Evolutionary conservation across 2,888 invertebrate species (phyloP), one percentile per base, ranked within the genome.

Genomic region (Hylaea fasciaria): DNA sequence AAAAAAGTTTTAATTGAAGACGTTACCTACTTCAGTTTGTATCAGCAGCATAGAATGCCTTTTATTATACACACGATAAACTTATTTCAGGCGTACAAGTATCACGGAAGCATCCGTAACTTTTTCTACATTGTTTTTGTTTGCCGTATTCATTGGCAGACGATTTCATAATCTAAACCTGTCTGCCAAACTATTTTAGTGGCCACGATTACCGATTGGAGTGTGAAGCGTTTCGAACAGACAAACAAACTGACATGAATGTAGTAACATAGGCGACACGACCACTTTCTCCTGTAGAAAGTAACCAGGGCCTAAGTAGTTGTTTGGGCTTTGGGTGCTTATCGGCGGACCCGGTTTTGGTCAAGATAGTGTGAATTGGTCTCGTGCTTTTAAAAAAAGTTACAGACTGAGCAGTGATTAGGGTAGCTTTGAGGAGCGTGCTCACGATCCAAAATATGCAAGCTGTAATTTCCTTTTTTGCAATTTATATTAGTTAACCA

Each of bases 241-340:
- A 73, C 82, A 78, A 81, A 80, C 71, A 84, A 85, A 83, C 73
- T 84, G 80, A 76, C 75, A 79, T 67, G 70, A 74, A 69, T 70
- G 73, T 76, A 75, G 77, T 76, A 79, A 80, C 73, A 76, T 76
- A 78, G 73, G 74, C 77, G 75, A 69, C 67, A 72, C 72, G 72
- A 78, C 82, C 80, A 91, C 91, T 92, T 92, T 92, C 91, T 82
- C 87, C 81, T 68, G 80, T 86, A 86, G 91, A 92, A 92, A 92
- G 91, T 92, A 88, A 87, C 87, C 87, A 82, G 80, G 72, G 53
- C 78, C 77, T 76, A 78, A 74, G 78, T 66, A 69, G 69, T 63
- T 73, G 78, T 70, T 76, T 78, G 22, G 22, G 22, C 22, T n/a
- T n/a, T n/a, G 80, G 81, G 75, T 73, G 80, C 67, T 66, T 68